Evolutionary conservation across 2,888 invertebrate genomes (phyloP).

Genomic region (Chouioia cunea): DNA sequence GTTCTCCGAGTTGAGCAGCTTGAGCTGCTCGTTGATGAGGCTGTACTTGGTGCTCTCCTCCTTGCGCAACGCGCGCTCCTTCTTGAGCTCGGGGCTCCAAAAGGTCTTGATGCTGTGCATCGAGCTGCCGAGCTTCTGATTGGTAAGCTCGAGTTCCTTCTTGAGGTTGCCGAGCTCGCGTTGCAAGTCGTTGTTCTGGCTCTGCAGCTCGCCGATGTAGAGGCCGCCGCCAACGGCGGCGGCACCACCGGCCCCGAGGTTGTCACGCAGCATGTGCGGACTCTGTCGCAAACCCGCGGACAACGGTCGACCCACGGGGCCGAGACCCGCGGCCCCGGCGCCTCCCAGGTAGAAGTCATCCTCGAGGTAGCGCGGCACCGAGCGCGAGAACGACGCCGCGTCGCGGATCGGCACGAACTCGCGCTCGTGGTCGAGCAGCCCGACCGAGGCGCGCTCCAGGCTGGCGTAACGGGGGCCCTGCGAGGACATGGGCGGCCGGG

Average conservation of each 20-base stretch:
- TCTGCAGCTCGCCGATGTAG: conserved; percentile 89
- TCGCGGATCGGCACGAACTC: conserved; percentile 90
- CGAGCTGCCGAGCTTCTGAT: conserved; percentile 96
- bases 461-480: conserved; percentile 71
- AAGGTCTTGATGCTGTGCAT: conserved; percentile 99
- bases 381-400: conserved; percentile 79
- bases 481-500: conserved; percentile 74
- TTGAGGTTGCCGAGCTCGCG: conserved; percentile 91
- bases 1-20: conserved; percentile 94
- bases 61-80: conserved; percentile 94
- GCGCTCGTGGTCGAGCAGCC: conserved; percentile 84
- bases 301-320: neutral
- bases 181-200: conserved; percentile 95
- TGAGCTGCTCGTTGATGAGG: conserved; percentile 95
- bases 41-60: conserved; percentile 98
- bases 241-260: conserved; percentile 69
- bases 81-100: conserved; percentile 99
- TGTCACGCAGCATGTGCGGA: conserved; percentile 75
- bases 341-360: conserved; percentile 73
- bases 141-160: conserved; percentile 94
- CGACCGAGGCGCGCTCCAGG: conserved; percentile 75
- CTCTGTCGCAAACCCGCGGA: conserved; percentile 74
- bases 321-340: conserved; percentile 74
- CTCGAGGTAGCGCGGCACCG: conserved; percentile 60
- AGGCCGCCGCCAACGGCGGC: conserved; percentile 75